Evolutionary conservation across 2,797 vertebrate genomes (phyloP).

Genomic region (Eidolon dupreanum): DNA sequence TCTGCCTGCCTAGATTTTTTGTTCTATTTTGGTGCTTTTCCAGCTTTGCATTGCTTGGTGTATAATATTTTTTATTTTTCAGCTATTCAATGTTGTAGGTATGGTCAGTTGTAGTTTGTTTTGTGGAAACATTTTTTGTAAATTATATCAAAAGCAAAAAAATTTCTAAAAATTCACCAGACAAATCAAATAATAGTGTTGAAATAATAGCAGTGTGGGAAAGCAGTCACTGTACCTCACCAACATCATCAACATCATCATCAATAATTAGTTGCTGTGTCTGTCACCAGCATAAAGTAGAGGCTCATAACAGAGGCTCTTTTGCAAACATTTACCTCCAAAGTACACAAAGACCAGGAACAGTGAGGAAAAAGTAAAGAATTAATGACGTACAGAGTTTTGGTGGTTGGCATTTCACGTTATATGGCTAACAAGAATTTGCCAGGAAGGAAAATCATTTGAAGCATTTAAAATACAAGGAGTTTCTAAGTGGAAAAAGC

Average conservation of each 20-base stretch:
- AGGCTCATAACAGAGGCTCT: neutral
- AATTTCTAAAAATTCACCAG: neutral
- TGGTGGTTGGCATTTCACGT: neutral
- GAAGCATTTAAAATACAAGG: neutral
- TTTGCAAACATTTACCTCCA: neutral
- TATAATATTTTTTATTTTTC: neutral
- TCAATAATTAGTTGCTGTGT: neutral
- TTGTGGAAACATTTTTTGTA: conserved; percentile 20
- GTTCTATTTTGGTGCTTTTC: conserved; percentile 7
- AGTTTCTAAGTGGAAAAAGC: conserved; percentile 13
- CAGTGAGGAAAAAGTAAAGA: neutral
- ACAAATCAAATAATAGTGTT: neutral
- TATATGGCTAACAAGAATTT: neutral
- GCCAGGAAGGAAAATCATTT: neutral
- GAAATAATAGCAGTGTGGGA: neutral
- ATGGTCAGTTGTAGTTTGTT: conserved; percentile 7
- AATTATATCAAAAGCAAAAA: conserved; percentile 27
- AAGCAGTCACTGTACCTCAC: neutral
- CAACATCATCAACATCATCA: neutral
- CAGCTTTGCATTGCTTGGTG: neutral
- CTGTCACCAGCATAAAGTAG: neutral
- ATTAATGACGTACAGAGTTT: neutral
- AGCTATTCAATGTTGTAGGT: neutral
- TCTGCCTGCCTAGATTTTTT: neutral
- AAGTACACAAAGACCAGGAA: neutral